A percentile compares a stretch with the other conserved stretches of the same genome.
Conservation (phyloP, 1,140 invertebrate genomes). For the Lamellibrachia luymesi region DNA sequence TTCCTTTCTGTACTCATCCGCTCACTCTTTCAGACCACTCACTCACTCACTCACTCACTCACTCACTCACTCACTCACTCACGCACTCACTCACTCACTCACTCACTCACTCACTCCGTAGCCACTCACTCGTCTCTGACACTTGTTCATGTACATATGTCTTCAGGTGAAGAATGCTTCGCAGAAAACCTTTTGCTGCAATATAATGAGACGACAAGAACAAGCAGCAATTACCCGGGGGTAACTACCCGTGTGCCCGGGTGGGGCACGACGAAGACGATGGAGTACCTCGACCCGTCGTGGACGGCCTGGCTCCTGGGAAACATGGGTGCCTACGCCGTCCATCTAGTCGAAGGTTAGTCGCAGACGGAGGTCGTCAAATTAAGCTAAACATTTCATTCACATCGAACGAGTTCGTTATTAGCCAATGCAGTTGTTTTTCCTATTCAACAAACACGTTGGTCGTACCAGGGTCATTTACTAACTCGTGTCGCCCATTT, state of each 20-base stretch:
- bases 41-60: too few relatives aligned
- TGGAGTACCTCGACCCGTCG: slow-evolving; percentile 15
- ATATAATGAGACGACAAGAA: slow-evolving; percentile 4
- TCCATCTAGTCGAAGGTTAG: not conserved
- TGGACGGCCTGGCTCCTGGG: slow-evolving; percentile 11
- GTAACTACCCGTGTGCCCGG: not conserved
- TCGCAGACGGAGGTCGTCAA: not conserved
- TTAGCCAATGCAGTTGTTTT: not conserved
- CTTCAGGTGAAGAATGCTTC: slow-evolving; percentile 2
- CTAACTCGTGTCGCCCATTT: too few relatives aligned
- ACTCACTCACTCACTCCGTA: not conserved
- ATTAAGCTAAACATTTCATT: not conserved
- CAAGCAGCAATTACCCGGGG: not conserved
- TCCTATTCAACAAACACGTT: not conserved
- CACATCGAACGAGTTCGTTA: not conserved
- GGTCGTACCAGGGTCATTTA: too few relatives aligned
- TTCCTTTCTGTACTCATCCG: too few relatives aligned
- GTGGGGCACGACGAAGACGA: not conserved
- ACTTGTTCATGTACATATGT: not conserved
- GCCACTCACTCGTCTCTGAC: not conserved
- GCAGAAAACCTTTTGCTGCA: slow-evolving; percentile 12
- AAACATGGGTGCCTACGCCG: slow-evolving; percentile 12
- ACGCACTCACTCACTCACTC: too few relatives aligned
- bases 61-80: too few relatives aligned
- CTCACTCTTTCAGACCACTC: too few relatives aligned